Percentiles rank a stretch among this genome's conserved stretches.
These are phyloP conservation scores for Podotricha telesiphe DNA, from an alignment of 2,888 invertebrate species.

Conservation along the genomic window DNA sequence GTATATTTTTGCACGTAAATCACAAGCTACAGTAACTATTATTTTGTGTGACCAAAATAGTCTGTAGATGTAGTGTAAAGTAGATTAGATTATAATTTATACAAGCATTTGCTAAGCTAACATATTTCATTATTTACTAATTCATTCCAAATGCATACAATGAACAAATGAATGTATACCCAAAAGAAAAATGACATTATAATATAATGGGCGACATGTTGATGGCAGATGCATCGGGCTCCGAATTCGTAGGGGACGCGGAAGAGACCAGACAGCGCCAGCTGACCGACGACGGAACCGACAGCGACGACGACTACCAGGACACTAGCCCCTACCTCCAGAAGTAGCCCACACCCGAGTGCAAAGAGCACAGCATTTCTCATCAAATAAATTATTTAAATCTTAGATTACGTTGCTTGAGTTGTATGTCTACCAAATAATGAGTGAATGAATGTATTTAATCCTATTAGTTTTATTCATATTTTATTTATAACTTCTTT, in stretches of 20 bases:
- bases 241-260: conserved; percentile 67
- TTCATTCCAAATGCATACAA: too few species aligned
- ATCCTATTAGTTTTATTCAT: conserved; percentile 75
- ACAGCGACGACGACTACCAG: conserved; percentile 76
- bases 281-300: conserved; percentile 79
- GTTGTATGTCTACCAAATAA: conserved; percentile 64
- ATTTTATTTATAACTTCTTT: conserved; percentile 62
- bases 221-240: conserved; percentile 78
- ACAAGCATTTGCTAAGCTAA: neutral
- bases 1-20: conserved; percentile 11
- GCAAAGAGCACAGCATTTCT: conserved; percentile 38
- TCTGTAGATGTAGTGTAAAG: neutral
- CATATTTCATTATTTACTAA: neutral
- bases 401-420: conserved; percentile 61
- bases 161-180: neutral
- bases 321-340: conserved; percentile 78
- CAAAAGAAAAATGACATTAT: neutral
- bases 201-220: conserved; percentile 24
- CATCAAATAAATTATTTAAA: conserved; percentile 51
- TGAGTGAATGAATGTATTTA: conserved; percentile 79
- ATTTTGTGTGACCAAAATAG: neutral
- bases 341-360: conserved; percentile 53
- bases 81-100: neutral
- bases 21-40: neutral
- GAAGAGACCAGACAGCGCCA: conserved; percentile 74